Percentiles rank a stretch among this genome's conserved stretches.
phyloP scores from a whole-genome alignment of 35 echinoderm and acorn worm species.

The Lytechinus pictus region DNA sequence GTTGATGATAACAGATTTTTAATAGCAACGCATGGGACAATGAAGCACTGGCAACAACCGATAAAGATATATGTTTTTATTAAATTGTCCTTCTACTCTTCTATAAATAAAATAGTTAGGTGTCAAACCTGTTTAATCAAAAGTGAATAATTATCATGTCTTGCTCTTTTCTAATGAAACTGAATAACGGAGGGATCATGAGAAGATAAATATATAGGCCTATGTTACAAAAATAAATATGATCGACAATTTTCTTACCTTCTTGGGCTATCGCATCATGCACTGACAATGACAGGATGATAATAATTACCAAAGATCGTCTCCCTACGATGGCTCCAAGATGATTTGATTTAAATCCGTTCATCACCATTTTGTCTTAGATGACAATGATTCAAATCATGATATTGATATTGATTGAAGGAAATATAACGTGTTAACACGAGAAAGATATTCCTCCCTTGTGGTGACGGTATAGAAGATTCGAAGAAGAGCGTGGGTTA shows the following conservation, averaged over 20 bases:
- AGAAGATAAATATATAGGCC: no score
- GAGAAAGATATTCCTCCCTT: background rate
- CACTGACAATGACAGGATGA: background rate
- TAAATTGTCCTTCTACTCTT: no score
- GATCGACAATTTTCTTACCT: background rate
- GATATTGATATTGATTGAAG: background rate
- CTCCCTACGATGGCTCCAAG: background rate
- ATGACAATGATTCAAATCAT: background rate
- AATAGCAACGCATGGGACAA: no score
- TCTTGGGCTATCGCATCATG: background rate
- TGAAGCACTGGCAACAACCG: no score
- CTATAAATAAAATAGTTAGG: no score
- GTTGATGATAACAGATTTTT: no score
- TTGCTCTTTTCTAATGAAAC: no score
- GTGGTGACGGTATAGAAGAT: background rate
- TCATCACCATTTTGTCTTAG: background rate
- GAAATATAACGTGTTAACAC: background rate
- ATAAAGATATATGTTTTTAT: no score
- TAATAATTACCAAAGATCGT: background rate
- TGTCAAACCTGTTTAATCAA: no score
- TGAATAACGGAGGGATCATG: no score
- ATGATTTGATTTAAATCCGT: background rate
- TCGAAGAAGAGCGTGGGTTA: background rate
- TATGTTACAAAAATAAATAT: no score
- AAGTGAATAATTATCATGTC: no score